Percentiles rank a stretch among this genome's conserved stretches.
phyloP scores from a whole-genome alignment of 2,113 vertebrate genomes.

The Trichechus manatus region DNA sequence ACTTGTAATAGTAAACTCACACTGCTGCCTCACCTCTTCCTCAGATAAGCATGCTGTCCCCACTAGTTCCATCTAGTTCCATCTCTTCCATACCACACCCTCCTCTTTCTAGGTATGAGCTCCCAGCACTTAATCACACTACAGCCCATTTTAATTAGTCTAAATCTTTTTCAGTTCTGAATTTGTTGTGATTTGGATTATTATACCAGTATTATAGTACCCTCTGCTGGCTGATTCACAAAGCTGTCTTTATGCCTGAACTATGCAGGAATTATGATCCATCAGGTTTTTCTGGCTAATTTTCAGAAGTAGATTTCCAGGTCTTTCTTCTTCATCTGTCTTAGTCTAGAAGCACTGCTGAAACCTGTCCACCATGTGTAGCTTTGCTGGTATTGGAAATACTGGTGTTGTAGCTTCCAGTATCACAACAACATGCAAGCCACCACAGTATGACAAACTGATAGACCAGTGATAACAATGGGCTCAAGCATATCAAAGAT shows the following conservation, averaged over 20 bases:
- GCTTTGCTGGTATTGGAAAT: neutral
- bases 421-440: neutral
- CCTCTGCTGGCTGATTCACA: conserved; percentile 70
- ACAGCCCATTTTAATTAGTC: conserved; percentile 31
- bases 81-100: neutral
- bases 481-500: neutral
- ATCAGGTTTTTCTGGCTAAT: neutral
- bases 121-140: neutral
- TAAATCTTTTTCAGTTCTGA: neutral
- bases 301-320: neutral
- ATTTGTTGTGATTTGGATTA: conserved; percentile 20
- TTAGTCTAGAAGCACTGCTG: neutral
- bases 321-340: neutral
- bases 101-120: neutral
- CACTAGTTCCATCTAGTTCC: neutral
- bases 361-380: neutral
- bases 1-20: neutral
- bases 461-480: neutral
- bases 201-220: conserved; percentile 61
- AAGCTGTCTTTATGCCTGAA: conserved; percentile 32
- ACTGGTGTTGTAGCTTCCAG: neutral
- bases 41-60: neutral
- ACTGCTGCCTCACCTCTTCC: neutral
- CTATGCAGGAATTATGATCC: neutral
- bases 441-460: neutral